Percentiles rank a stretch among this genome's conserved stretches.
Conservation (phyloP, 2,113 vertebrate genomes). For the Sitta europaea region DNA sequence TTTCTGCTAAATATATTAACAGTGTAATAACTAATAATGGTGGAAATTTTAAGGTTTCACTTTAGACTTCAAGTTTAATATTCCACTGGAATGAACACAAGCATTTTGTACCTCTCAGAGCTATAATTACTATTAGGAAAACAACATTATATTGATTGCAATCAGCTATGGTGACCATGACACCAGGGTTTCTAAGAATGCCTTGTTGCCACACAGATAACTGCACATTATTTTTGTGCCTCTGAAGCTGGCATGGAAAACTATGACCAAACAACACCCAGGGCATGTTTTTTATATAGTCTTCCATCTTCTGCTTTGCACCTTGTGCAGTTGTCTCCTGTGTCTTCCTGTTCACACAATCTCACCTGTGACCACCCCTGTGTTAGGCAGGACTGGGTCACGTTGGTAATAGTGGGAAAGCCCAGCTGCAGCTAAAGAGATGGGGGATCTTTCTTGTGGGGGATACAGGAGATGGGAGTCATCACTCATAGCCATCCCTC, state of each 20-base stretch:
- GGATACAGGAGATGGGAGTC: background rate
- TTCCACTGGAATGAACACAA: background rate
- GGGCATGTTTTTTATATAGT: background rate
- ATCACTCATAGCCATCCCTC: background rate
- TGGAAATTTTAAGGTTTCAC: background rate
- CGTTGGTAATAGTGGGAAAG: rapidly evolving
- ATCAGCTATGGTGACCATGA: background rate
- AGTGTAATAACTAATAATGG: background rate
- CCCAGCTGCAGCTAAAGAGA: background rate
- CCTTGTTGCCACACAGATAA: background rate
- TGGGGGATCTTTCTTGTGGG: background rate
- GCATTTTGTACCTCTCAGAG: background rate
- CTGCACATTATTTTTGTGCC: background rate
- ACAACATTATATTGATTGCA: background rate
- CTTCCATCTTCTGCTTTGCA: background rate
- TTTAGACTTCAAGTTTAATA: background rate
- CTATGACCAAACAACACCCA: background rate
- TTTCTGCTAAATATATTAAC: constrained; percentile 27
- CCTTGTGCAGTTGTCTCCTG: background rate
- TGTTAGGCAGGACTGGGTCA: background rate
- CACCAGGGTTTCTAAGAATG: background rate
- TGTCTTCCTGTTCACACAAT: background rate
- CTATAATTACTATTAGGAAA: background rate
- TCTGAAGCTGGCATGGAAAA: background rate
- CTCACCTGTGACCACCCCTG: background rate